Conservation (phyloP, 2,797 vertebrate genomes). For the Dromococcyx pavoninus region DNA sequence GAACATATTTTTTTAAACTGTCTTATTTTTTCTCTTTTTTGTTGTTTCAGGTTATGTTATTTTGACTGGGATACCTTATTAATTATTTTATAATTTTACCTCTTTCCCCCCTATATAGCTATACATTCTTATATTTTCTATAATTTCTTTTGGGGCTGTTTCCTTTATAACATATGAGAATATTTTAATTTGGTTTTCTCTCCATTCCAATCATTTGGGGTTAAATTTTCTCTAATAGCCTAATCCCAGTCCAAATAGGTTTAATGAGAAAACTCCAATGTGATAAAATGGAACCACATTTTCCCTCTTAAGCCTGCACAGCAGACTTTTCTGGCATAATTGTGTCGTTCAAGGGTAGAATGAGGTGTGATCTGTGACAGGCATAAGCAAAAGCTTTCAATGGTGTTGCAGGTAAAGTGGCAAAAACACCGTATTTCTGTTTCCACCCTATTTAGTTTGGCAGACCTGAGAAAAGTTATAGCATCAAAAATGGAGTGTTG, state of each 20-base stretch:
- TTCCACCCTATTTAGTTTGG: not conserved
- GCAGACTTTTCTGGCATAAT: conserved; percentile 68
- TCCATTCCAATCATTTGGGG: conserved; percentile 70
- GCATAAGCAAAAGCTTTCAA: not conserved
- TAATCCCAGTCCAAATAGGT: conserved; percentile 71
- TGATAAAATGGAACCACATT: conserved; percentile 66
- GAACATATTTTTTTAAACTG: not conserved
- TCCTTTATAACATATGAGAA: conserved; percentile 69
- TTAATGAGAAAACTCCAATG: conserved; percentile 72
- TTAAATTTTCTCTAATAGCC: conserved; percentile 71
- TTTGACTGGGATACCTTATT: not conserved
- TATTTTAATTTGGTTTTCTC: conserved; percentile 71
- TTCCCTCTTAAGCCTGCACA: conserved; percentile 61
- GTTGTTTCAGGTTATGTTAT: not conserved
- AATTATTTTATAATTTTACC: conserved; percentile 18
- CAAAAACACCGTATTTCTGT: not conserved
- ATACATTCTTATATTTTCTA: conserved; percentile 65
- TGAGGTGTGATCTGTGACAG: conserved; percentile 24
- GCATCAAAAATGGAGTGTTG: not conserved
- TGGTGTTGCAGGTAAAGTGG: not conserved
- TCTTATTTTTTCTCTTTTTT: no score
- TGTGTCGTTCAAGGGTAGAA: conserved; percentile 67
- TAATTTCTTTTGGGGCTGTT: conserved; percentile 69
- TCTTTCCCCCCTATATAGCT: conserved; percentile 19
- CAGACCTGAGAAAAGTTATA: not conserved